Base-by-base conservation (phyloP, 2,888 invertebrate species). In the Scaptodrosophila latifasciaeformis region DNA sequence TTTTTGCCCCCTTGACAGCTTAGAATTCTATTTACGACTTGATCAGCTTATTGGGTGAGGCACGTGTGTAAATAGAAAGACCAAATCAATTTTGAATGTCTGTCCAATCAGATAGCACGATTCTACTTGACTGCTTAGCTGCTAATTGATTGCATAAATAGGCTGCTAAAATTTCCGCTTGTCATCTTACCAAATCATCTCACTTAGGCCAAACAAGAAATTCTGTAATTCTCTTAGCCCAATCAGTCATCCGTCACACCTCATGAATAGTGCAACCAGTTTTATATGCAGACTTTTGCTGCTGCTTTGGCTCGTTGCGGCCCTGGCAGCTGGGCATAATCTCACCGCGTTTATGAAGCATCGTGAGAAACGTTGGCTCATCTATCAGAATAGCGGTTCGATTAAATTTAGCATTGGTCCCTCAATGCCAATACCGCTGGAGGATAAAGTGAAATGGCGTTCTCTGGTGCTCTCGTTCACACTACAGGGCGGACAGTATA, bases 401-500 rank as follows among this genome's bases (percentile, higher is more conserved):
- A 49, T 75, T 5, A 71, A 54, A 48, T 79, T 75, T 27, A 58
- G 72, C 43, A 68, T 82, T 9, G 81, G 85, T 1, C 79, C 81
- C 1, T 70, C 79, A 9, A 46, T 79, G 56, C 81, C 85, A 0
- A 56, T 85, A 2, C 59, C 69, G 0, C 49, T 86, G 30, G 82
- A 59, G 19, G 85, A 85, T 59, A 79, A 65, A 18, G 61, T 85
- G 1, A 57, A 69, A 15, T 85, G 77, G 67, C 80, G 86, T 37
- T 81, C 82, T 1, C n/a, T 82, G 1, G 81, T 83, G n/a, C 76
- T 76, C 24, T 75, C 78, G 7, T 81, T 61, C 19, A 79, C 52
- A 13, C 37, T 85, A n/a, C 84, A 85, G 57, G 81, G 83, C 1
- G 80, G 84, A 2, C 70, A 69, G 35, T 84, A 82, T 44, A 58